These are phyloP conservation scores for Drosophila greeni DNA, from an alignment of 2,888 invertebrate species.

Conservation along the genomic window DNA sequence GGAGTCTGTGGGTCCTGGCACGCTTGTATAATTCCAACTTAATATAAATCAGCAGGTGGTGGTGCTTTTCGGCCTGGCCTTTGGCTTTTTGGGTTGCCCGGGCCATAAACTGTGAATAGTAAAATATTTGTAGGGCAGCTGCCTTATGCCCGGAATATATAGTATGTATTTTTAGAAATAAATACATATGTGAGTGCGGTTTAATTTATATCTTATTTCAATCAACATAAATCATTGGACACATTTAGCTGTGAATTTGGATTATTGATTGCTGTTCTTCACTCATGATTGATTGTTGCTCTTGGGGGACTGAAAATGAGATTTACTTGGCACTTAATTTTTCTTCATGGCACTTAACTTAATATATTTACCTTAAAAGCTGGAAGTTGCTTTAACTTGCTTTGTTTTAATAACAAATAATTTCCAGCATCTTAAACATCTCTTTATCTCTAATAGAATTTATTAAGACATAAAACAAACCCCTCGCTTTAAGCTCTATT, in stretches of 20 bases:
- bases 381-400: neutral
- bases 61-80: slow-evolving; percentile 47
- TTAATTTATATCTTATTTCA: neutral
- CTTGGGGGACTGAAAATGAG: neutral
- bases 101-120: slow-evolving; percentile 11
- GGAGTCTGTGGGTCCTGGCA: slow-evolving; percentile 17
- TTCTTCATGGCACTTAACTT: neutral
- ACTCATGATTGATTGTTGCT: slow-evolving; percentile 9
- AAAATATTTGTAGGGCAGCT: slow-evolving; percentile 2
- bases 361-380: neutral
- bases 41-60: slow-evolving; percentile 68
- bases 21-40: slow-evolving; percentile 47
- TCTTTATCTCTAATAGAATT: too few species aligned
- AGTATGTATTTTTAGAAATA: neutral
- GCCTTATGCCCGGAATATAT: neutral
- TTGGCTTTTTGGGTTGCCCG: slow-evolving; percentile 21
- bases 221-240: slow-evolving; percentile 17
- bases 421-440: too few species aligned
- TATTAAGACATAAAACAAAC: too few species aligned
- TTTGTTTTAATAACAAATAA: neutral
- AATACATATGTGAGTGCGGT: neutral
- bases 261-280: slow-evolving; percentile 17
- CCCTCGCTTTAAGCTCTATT: neutral
- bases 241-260: neutral
- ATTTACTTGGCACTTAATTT: neutral